Percentiles rank a stretch among this genome's conserved stretches.
These are phyloP conservation scores for Hyposoter didymator DNA, from an alignment of 2,888 invertebrate species.

Conservation along the genomic window DNA sequence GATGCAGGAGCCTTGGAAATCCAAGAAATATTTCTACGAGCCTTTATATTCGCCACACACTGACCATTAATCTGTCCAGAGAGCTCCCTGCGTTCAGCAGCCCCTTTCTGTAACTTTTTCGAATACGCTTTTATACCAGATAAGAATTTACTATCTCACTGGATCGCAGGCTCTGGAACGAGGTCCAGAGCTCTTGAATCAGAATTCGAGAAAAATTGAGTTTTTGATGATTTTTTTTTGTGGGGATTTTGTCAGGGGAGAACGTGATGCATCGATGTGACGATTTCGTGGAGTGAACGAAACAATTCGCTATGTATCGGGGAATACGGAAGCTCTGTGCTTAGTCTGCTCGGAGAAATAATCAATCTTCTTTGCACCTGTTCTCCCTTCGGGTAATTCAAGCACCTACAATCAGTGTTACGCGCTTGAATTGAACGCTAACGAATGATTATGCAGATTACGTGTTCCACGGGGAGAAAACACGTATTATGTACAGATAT, in stretches of 20 bases:
- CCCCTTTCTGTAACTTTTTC: background rate
- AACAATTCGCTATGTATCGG: slow-evolving; percentile 9
- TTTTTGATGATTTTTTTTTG: background rate
- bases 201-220: background rate
- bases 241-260: background rate
- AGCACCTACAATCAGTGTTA: slow-evolving; percentile 78
- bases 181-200: too few species aligned
- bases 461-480: slow-evolving; percentile 59
- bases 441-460: slow-evolving; percentile 80
- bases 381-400: slow-evolving; percentile 69
- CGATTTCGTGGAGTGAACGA: slow-evolving; percentile 11
- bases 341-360: slow-evolving; percentile 47
- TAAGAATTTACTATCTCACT: background rate
- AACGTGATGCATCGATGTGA: background rate
- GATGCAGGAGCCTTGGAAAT: background rate
- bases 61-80: slow-evolving; percentile 53
- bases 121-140: background rate
- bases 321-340: slow-evolving; percentile 1
- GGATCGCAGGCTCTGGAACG: too few species aligned
- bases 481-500: slow-evolving; percentile 9
- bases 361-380: slow-evolving; percentile 77
- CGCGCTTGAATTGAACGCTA: slow-evolving; percentile 67
- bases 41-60: background rate
- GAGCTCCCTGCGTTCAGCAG: slow-evolving; percentile 50
- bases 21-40: slow-evolving; percentile 1